phyloP scores from a whole-genome alignment of 2,797 vertebrate species.

The Jordanella pulchra region DNA sequence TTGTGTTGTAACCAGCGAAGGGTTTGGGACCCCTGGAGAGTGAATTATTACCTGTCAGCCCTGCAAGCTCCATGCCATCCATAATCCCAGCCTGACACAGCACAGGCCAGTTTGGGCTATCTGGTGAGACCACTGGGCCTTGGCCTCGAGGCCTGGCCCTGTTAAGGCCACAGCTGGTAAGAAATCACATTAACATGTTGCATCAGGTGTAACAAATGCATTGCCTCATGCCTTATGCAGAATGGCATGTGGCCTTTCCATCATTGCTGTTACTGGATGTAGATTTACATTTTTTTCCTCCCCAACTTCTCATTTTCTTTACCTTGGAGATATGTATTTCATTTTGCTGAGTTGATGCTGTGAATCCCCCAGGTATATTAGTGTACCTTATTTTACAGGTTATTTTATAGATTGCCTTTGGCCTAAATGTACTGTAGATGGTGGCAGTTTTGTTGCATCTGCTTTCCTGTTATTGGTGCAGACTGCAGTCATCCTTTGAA shows the following conservation, averaged over 20 bases:
- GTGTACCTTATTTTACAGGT: constrained; percentile 25
- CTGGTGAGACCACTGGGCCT: constrained; percentile 64
- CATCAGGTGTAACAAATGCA: constrained; percentile 51
- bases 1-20: constrained; percentile 63
- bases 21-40: constrained; percentile 74
- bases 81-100: constrained; percentile 73
- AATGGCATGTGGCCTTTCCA: constrained; percentile 38
- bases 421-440: constrained; percentile 6
- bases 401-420: constrained; percentile 31
- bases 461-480: constrained; percentile 20
- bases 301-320: constrained; percentile 14
- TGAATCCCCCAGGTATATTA: constrained; percentile 14
- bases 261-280: constrained; percentile 27
- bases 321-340: constrained; percentile 23
- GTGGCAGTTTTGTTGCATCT: constrained; percentile 33
- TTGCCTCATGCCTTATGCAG: constrained; percentile 19
- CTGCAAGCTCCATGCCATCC: constrained; percentile 65
- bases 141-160: constrained; percentile 64
- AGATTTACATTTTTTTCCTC: not conserved
- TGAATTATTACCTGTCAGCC: constrained; percentile 84
- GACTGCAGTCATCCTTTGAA: constrained; percentile 15
- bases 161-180: constrained; percentile 44
- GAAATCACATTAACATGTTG: constrained; percentile 69
- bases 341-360: constrained; percentile 44
- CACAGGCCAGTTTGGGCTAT: constrained; percentile 53